Conservation (phyloP, 2,797 vertebrate genomes). For the Nannoperca obscura region DNA sequence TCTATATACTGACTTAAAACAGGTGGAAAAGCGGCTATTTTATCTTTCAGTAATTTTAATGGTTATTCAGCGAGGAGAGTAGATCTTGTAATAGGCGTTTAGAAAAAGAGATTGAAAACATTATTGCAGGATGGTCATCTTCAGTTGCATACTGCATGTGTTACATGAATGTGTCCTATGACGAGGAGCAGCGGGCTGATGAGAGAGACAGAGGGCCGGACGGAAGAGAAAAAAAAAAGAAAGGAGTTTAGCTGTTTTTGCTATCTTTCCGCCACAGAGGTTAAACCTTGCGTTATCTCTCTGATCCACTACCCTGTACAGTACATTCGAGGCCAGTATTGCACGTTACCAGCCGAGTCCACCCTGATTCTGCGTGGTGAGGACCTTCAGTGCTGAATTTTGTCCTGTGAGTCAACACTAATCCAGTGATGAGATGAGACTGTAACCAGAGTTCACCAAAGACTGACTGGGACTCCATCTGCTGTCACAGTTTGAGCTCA, state of each 20-base stretch:
- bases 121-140: constrained; percentile 93
- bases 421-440: constrained; percentile 80
- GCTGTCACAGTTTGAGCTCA: constrained; percentile 96
- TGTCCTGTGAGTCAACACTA: constrained; percentile 75
- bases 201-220: constrained; percentile 61
- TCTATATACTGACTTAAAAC: constrained; percentile 94
- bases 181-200: constrained; percentile 69
- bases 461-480: constrained; percentile 64
- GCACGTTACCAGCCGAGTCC: constrained; percentile 77
- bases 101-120: constrained; percentile 90
- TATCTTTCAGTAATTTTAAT: constrained; percentile 86
- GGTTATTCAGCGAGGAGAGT: constrained; percentile 88
- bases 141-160: constrained; percentile 86
- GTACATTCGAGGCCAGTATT: constrained; percentile 84
- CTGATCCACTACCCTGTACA: constrained; percentile 80
- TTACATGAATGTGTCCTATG: constrained; percentile 75
- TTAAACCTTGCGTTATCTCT: constrained; percentile 62
- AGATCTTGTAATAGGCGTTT: constrained; percentile 87
- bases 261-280: constrained; percentile 68
- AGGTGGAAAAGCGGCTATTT: constrained; percentile 87
- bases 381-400: constrained; percentile 77
- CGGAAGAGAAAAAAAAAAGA: constrained; percentile 35
- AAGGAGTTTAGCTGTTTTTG: constrained; percentile 60
- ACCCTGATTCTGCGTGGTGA: constrained; percentile 74
- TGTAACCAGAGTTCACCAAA: constrained; percentile 66